Conservation (phyloP, 1,140 invertebrate species). For the Nasonia vitripennis region DNA sequence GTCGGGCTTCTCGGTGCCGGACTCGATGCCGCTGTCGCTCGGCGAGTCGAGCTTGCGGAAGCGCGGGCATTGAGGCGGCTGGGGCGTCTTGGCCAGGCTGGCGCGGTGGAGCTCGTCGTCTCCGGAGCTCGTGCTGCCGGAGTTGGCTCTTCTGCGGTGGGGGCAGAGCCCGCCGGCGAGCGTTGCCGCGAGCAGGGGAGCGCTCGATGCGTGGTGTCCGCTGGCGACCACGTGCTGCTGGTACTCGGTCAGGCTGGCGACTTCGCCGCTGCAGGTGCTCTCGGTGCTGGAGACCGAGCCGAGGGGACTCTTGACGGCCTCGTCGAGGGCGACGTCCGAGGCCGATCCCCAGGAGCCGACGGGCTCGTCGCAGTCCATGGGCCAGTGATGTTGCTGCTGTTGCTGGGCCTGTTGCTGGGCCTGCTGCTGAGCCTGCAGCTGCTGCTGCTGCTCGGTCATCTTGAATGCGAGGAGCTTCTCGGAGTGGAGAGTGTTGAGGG, state of each 20-base stretch:
- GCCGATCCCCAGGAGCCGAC: constrained; percentile 80
- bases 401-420: constrained; percentile 73
- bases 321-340: constrained; percentile 83
- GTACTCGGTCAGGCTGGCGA: constrained; percentile 80
- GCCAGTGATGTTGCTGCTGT: constrained; percentile 76
- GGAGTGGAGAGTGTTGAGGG: constrained; percentile 95
- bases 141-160: constrained; percentile 84
- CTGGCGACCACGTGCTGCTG: constrained; percentile 68
- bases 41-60: constrained; percentile 91
- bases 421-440: constrained; percentile 79
- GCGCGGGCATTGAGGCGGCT: constrained; percentile 75
- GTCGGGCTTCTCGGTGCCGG: constrained; percentile 89
- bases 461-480: constrained; percentile 96
- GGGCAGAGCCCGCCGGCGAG: constrained; percentile 82
- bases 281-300: constrained; percentile 91
- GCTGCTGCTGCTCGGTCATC: constrained; percentile 90
- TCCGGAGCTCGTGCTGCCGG: constrained; percentile 83
- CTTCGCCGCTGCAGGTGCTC: constrained; percentile 81
- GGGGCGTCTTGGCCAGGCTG: constrained; percentile 75
- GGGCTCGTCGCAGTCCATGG: constrained; percentile 72
- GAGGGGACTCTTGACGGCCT: constrained; percentile 87
- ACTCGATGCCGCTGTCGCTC: constrained; percentile 94
- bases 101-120: constrained; percentile 83
- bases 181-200: constrained; percentile 86
- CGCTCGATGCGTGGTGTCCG: constrained; percentile 76